Evolutionary conservation across 2,888 invertebrate genomes (phyloP).

Genomic region (Pristionchus fissidentatus): DNA sequence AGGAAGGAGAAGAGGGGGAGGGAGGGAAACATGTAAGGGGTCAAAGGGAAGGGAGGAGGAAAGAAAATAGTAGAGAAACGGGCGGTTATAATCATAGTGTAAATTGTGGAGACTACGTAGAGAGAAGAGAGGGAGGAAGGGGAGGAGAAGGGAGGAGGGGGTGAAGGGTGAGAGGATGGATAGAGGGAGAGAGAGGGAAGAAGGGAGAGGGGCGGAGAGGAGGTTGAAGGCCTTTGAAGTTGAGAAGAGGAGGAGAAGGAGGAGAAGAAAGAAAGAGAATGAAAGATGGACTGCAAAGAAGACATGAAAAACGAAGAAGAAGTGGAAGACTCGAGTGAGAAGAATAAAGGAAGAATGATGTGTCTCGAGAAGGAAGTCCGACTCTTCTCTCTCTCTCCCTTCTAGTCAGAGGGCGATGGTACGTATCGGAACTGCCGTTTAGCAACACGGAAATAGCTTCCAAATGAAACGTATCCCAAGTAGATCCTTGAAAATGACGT

Average conservation of each 20-base stretch:
- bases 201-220: constrained; percentile 42
- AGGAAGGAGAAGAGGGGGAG: constrained; percentile 6
- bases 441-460: no score
- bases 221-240: constrained; percentile 24
- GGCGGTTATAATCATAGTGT: constrained; percentile 43
- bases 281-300: constrained; percentile 41
- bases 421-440: no score
- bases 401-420: background rate
- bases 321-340: background rate
- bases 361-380: constrained; percentile 28
- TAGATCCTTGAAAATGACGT: no score
- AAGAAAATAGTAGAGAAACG: constrained; percentile 9
- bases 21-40: background rate
- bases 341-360: background rate
- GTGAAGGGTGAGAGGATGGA: constrained; percentile 22
- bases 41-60: constrained; percentile 16
- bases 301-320: constrained; percentile 28
- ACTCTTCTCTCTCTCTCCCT: background rate
- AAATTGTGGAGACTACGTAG: constrained; percentile 41
- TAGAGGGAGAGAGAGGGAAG: background rate
- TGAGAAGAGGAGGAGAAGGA: background rate
- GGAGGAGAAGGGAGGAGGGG: constrained; percentile 27
- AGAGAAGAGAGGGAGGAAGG: constrained; percentile 21
- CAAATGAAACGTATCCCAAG: no score
- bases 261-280: constrained; percentile 37